Base-by-base conservation (phyloP, 2,797 vertebrate species). In the Coccyzus lansbergi region DNA sequence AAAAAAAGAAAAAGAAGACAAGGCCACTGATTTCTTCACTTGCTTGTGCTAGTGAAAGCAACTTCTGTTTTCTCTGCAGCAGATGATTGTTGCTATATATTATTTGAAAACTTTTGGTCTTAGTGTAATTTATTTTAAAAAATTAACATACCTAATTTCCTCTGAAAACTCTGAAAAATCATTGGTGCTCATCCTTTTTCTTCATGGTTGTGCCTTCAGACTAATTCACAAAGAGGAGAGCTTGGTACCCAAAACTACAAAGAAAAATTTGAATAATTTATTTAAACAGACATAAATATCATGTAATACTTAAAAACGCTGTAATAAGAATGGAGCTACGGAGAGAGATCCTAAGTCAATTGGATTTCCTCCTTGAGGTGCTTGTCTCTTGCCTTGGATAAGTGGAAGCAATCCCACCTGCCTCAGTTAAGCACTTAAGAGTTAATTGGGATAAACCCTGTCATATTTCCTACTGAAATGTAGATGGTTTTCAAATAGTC, bases 261-360 rank as follows among this genome's bases (percentile, higher is more conserved):
- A 87, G 75, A 83, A 56, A 3, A 71, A 91, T 91, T 85, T 85
- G 31, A 12, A 46, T 83, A 89, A 93, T 85, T 91, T 85, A 60
- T 87, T 31, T 85, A 94, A 95, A 80, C 33, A 89, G 29, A 51
- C 6, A 90, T 59, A 87, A 92, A 87, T 77, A 83, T 60, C 24
- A 52, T n/a, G 15, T 36, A 74, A 64, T n/a, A 9, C 70, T 89
- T 85, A n/a, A 93, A 82, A 94, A 28, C 26, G 67, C 33, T 77
- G 4, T 29, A 59, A 68, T 80, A 89, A 67, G 36, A 87, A 24
- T 83, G 49, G 16, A 83, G 67, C 22, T 80, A 22, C 6, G 68
- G 6, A 63, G 12, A 55, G 21, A 83, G 16, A 74, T 25, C 15
- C 40, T 63, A 83, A 74, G 56, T 51, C 33, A 80, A 46, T 15